phyloP scores from a whole-genome alignment of 2,113 vertebrate genomes.

The Tiliqua scincoides region DNA sequence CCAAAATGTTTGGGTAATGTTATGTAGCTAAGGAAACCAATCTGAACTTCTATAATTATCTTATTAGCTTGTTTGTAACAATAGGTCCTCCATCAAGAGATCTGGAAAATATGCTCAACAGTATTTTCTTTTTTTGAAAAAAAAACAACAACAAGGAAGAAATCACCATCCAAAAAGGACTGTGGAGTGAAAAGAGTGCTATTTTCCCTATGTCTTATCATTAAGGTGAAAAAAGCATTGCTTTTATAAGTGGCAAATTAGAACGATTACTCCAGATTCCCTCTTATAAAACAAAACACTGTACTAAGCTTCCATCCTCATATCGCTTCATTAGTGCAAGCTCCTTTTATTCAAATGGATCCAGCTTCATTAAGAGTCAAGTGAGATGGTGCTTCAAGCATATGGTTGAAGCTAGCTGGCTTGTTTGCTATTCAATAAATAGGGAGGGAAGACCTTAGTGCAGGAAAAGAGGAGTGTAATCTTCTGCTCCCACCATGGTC shows the following conservation, averaged over 20 bases:
- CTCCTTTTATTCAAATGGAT: not conserved
- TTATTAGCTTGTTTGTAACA: slow-evolving; percentile 67
- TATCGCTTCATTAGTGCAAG: not conserved
- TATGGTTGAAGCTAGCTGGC: too few species aligned
- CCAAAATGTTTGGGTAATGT: slow-evolving; percentile 81
- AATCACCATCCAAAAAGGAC: not conserved
- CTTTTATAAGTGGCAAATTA: not conserved
- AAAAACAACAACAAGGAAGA: not conserved
- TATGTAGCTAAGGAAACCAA: slow-evolving; percentile 84
- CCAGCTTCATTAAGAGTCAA: not conserved
- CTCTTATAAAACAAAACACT: not conserved
- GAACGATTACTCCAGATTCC: not conserved
- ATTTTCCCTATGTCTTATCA: not conserved
- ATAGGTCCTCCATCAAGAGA: slow-evolving; percentile 35
- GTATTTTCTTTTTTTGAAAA: not conserved
- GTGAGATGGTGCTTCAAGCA: too few species aligned
- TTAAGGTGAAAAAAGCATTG: not conserved
- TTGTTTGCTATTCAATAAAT: too few species aligned
- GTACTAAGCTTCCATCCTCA: not conserved
- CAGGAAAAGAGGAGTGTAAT: too few species aligned
- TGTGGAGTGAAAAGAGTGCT: not conserved
- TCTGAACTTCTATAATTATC: slow-evolving; percentile 75
- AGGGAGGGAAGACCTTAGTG: too few species aligned
- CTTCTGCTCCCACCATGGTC: too few species aligned
- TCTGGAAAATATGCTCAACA: slow-evolving; percentile 14